phyloP scores from a whole-genome alignment of 2,888 invertebrate species.

The Hedychridium roseum region DNA sequence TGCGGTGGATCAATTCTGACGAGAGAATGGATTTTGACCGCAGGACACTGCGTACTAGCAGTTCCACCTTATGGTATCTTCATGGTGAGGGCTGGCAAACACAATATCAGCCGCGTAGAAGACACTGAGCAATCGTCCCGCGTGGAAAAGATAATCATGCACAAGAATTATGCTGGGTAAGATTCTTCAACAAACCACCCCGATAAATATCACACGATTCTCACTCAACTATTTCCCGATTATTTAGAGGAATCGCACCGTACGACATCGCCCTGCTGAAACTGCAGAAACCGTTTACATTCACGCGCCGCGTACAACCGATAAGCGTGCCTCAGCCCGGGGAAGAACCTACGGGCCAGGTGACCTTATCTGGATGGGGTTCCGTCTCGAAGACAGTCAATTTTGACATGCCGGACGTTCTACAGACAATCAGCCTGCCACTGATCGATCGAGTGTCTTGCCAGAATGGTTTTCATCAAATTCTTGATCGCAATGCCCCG shows the following conservation, averaged over 20 bases:
- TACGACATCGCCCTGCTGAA: slow-evolving; percentile 77
- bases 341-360: slow-evolving; percentile 66
- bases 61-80: slow-evolving; percentile 48
- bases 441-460: slow-evolving; percentile 49
- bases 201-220: too few species aligned
- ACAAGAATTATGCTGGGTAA: slow-evolving; percentile 47
- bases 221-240: too few species aligned
- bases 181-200: too few species aligned
- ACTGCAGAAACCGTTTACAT: slow-evolving; percentile 66
- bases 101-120: slow-evolving; percentile 57
- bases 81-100: slow-evolving; percentile 66
- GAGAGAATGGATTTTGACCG: slow-evolving; percentile 62
- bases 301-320: slow-evolving; percentile 67
- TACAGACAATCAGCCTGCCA: slow-evolving; percentile 10
- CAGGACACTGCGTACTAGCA: slow-evolving; percentile 58
- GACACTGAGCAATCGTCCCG: slow-evolving; percentile 54
- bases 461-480: slow-evolving; percentile 41
- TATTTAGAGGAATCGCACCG: slow-evolving; percentile 60
- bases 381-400: slow-evolving; percentile 54
- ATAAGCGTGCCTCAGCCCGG: slow-evolving; percentile 69
- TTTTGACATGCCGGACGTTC: too few species aligned
- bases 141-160: slow-evolving; percentile 52
- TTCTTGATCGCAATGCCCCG: slow-evolving; percentile 27
- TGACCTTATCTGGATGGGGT: slow-evolving; percentile 72
- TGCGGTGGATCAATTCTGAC: slow-evolving; percentile 65